A percentile compares a stretch with the other conserved stretches of the same genome.
Evolutionary conservation across 2,888 invertebrate species (phyloP).

Genomic region (Andrena chrysosceles): DNA sequence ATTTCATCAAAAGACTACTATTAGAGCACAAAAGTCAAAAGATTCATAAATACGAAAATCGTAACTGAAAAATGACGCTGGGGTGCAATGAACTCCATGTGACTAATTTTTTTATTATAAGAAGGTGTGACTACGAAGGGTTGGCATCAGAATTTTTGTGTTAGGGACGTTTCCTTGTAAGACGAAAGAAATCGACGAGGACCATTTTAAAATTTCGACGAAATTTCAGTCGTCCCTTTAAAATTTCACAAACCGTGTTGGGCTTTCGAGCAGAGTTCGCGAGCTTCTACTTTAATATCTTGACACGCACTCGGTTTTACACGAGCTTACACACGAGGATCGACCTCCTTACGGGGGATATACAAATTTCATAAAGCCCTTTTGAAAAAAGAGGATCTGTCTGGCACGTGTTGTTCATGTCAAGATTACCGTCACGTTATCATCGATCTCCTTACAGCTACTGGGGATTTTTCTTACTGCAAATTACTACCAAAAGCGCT

Average conservation of each 20-base stretch:
- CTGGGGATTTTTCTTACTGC: slow-evolving; percentile 33
- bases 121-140: too few relatives aligned
- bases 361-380: slow-evolving; percentile 51
- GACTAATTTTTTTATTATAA: too few relatives aligned
- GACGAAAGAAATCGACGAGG: neutral
- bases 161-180: neutral
- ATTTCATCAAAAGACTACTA: too few relatives aligned
- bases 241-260: slow-evolving; percentile 38
- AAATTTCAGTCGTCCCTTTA: neutral
- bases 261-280: neutral
- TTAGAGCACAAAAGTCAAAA: too few relatives aligned
- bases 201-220: neutral
- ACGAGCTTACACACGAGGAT: slow-evolving; percentile 5
- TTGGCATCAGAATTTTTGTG: too few relatives aligned
- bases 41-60: neutral
- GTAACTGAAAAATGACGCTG: too few relatives aligned
- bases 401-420: slow-evolving; percentile 19
- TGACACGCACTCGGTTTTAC: slow-evolving; percentile 20
- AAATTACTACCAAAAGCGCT: slow-evolving; percentile 40
- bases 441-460: slow-evolving; percentile 39
- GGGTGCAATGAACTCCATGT: too few relatives aligned
- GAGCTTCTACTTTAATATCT: slow-evolving; percentile 44
- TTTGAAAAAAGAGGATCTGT: neutral
- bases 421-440: slow-evolving; percentile 31
- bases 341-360: slow-evolving; percentile 16